Base-by-base conservation (phyloP, 2,888 invertebrate species). In the Seladonia tumulorum region DNA sequence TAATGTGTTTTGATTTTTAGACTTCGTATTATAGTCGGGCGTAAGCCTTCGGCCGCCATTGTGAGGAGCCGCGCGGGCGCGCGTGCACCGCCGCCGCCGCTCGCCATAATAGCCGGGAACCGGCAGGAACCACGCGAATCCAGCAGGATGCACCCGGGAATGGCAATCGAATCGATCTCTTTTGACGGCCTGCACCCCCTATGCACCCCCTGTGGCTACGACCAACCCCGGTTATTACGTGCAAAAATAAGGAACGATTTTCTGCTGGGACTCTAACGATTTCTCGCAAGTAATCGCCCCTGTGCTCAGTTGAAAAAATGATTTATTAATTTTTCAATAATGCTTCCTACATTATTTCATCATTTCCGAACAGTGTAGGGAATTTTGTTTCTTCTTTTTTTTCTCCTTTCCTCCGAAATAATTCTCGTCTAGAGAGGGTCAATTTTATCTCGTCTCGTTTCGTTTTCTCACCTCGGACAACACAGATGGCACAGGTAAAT, bases 1-100 rank as follows among this genome's bases (percentile, higher is more conserved):
- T 94, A 95, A 94, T 94, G 94, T 95, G 94, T 95, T 95, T 95
- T 95, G 95, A 95, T 95, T 95, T 95, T 94, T 94, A 94, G 94
- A 94, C 94, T 94, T 92, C 88, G 92, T 90, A 94, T 95, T 94
- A 92, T 93, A 92, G 87, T 90, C 92, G 87, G 66, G 86, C 85
- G 80, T 83, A 92, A 93, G 92, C 93, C 92, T 92, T 90, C 90
- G n/a, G 73, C 82, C 81, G 83, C 66, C 85, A 91, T 92, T 93
- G 92, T 93, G 84, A 84, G 81, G 88, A 86, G 49, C 89, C 82
- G 25, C 88, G 89, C 89, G 82, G 88, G 79, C 87, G 86, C 87
- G 76, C 60, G 29, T 39, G 68, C 68, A 18, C 18, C 63, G 72
- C 35, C 35, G 72, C 35, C 35, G 35, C 86, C 85, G 86, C 84